phyloP scores from a whole-genome alignment of 2,797 vertebrate genomes.

The Forpus xanthops region DNA sequence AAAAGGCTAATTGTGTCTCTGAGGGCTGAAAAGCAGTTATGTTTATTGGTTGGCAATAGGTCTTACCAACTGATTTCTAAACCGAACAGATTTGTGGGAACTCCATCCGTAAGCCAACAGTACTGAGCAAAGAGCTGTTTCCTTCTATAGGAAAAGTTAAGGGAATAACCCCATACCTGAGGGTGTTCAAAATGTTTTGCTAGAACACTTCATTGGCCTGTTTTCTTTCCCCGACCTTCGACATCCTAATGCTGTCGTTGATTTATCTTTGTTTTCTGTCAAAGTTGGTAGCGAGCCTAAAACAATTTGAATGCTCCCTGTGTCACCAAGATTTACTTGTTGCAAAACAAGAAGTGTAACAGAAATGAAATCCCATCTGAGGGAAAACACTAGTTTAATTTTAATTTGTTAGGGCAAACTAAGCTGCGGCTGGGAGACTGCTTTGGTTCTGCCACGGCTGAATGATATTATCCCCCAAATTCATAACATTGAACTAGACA shows the following conservation, averaged over 20 bases:
- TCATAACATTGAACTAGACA: conserved; percentile 50
- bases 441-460: conserved; percentile 41
- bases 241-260: conserved; percentile 1
- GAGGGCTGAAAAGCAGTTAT: not conserved
- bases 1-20: not conserved
- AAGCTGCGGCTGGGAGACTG: conserved; percentile 25
- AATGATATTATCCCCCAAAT: conserved; percentile 59
- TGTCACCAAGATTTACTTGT: conserved; percentile 32
- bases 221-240: not conserved
- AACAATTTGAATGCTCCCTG: not conserved
- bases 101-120: not conserved
- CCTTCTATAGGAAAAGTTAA: not conserved
- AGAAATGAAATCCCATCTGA: conserved; percentile 61
- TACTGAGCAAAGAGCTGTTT: not conserved
- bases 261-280: conserved; percentile 60
- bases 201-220: not conserved
- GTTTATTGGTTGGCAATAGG: not conserved
- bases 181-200: not conserved
- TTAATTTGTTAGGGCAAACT: conserved; percentile 60
- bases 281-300: conserved; percentile 51
- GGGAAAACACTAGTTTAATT: conserved; percentile 46
- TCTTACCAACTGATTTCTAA: not conserved
- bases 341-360: conserved; percentile 39
- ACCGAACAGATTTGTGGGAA: not conserved
- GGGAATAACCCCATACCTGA: not conserved